Evolutionary conservation across 2,113 vertebrate genomes (phyloP).

Genomic region (Sardina pilchardus): DNA sequence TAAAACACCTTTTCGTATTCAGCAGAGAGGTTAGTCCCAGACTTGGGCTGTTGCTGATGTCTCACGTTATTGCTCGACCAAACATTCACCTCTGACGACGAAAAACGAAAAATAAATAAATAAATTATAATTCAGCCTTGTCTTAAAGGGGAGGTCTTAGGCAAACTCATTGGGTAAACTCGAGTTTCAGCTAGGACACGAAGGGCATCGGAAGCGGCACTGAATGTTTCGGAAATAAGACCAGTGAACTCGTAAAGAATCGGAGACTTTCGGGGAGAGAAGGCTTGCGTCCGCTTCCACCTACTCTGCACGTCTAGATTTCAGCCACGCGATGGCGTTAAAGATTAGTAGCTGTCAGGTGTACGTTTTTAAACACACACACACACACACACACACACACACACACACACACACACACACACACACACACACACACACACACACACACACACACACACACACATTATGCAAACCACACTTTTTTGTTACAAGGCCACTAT

Average conservation of each 20-base stretch:
- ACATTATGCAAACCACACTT: no score
- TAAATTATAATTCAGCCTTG: not conserved
- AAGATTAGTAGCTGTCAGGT: not conserved
- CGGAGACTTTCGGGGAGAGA: slow-evolving; percentile 51
- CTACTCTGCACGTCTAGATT: not conserved
- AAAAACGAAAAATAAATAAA: slow-evolving; percentile 40
- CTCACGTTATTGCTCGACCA: slow-evolving; percentile 35
- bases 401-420: no score
- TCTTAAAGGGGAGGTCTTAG: slow-evolving; percentile 51
- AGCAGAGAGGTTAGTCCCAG: slow-evolving; percentile 39
- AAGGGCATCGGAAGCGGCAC: slow-evolving; percentile 51
- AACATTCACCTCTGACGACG: slow-evolving; percentile 46
- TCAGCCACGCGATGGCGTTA: not conserved
- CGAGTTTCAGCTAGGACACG: slow-evolving; percentile 52
- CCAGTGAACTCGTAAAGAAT: slow-evolving; percentile 48
- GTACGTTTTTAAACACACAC: not conserved
- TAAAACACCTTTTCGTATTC: slow-evolving; percentile 30
- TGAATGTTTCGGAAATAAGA: slow-evolving; percentile 42
- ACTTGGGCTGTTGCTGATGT: slow-evolving; percentile 27
- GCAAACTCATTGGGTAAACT: slow-evolving; percentile 1
- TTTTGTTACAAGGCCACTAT: no score
- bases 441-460: no score
- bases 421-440: no score
- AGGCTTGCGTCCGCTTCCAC: not conserved
- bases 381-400: no score